These are phyloP conservation scores for Hyppa rectilinea DNA, from an alignment of 2,888 invertebrate species.

Conservation along the genomic window DNA sequence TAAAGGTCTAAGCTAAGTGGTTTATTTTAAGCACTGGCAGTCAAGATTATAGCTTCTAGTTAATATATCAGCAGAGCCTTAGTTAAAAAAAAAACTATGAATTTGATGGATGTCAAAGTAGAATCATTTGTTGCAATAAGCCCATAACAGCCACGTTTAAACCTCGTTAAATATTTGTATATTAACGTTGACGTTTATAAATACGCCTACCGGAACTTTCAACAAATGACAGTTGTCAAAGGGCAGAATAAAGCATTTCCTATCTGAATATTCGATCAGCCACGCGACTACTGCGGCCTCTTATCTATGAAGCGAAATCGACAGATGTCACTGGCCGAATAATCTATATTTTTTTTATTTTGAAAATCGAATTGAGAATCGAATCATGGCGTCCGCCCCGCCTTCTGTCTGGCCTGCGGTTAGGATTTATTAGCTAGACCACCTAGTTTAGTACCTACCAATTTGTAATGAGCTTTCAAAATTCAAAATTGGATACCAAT, in stretches of 20 bases:
- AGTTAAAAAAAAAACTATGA: neutral
- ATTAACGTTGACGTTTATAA: neutral
- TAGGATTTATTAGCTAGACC: neutral
- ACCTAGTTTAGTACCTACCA: neutral
- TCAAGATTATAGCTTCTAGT: neutral
- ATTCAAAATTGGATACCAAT: too few relatives aligned
- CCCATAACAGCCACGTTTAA: neutral
- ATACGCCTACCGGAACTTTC: conserved; percentile 12
- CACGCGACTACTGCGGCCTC: neutral
- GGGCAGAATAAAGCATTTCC: conserved; percentile 1
- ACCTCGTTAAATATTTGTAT: too few relatives aligned
- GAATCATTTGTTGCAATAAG: neutral
- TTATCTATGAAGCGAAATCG: conserved; percentile 18
- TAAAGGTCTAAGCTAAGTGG: neutral
- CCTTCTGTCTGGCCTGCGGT: neutral
- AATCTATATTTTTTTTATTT: conserved; percentile 5
- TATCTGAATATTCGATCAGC: neutral
- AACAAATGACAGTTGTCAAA: conserved; percentile 7
- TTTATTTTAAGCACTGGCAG: neutral
- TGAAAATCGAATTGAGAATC: conserved; percentile 17
- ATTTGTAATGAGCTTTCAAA: neutral
- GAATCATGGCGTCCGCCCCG: neutral
- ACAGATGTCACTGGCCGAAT: conserved; percentile 27
- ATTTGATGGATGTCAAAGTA: neutral
- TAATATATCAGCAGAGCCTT: neutral